A percentile compares a stretch with the other conserved stretches of the same genome.
phyloP scores from a whole-genome alignment of 2,797 vertebrate species.

The Ctenosaura bakeri region DNA sequence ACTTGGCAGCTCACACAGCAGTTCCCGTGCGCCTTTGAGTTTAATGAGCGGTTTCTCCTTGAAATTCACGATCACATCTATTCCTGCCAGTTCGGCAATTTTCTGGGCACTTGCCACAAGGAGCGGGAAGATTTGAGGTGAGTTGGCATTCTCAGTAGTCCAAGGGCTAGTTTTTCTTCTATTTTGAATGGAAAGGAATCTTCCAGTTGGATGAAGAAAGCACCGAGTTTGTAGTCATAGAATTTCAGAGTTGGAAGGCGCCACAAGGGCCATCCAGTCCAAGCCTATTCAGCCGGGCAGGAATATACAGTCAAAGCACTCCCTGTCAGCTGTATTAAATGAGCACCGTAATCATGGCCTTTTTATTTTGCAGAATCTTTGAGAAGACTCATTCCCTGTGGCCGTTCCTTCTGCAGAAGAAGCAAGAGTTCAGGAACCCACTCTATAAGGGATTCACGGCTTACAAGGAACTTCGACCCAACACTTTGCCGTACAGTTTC shows the following conservation, averaged over 20 bases:
- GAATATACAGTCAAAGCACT: too few relatives aligned
- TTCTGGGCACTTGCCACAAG: conserved; percentile 86
- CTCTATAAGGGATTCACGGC: conserved; percentile 80
- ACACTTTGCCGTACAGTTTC: conserved; percentile 84
- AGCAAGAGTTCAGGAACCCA: conserved; percentile 82
- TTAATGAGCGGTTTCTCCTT: conserved; percentile 83
- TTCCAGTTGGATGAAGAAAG: too few relatives aligned
- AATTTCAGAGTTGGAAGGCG: too few relatives aligned
- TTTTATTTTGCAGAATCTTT: conserved; percentile 77
- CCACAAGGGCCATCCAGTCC: too few relatives aligned
- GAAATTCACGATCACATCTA: conserved; percentile 86
- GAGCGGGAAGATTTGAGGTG: conserved; percentile 84
- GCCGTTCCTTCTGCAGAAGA: conserved; percentile 84
- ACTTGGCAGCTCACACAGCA: conserved; percentile 88
- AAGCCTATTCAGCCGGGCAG: too few relatives aligned
- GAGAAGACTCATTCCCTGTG: conserved; percentile 87
- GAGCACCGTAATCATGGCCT: background rate
- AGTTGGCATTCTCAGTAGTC: conserved; percentile 43
- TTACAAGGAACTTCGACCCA: conserved; percentile 81
- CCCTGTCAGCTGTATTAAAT: too few relatives aligned
- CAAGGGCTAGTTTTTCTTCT: too few relatives aligned
- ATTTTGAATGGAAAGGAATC: too few relatives aligned
- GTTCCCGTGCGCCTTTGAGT: conserved; percentile 86
- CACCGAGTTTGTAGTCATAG: too few relatives aligned
- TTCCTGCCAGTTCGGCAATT: conserved; percentile 88